Percentiles rank a stretch among this genome's conserved stretches.
phyloP scores from a whole-genome alignment of 2,113 vertebrate species.

The Rana temporaria region DNA sequence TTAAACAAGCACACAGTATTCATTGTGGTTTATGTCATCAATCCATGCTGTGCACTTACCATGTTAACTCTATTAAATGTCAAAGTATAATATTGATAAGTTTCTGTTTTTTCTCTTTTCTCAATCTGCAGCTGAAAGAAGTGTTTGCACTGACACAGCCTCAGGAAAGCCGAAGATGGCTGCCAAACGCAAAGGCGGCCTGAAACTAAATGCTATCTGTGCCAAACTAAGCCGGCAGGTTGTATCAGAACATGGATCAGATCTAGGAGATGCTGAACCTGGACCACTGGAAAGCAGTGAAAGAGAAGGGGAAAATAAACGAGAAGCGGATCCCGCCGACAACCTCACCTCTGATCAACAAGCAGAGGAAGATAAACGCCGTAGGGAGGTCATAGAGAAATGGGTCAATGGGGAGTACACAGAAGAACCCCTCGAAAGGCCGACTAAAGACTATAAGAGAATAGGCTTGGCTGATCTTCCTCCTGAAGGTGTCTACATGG shows the following conservation, averaged over 20 bases:
- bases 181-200: conserved; percentile 99
- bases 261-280: conserved; percentile 81
- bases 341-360: conserved; percentile 76
- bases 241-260: conserved; percentile 86
- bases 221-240: conserved; percentile 99
- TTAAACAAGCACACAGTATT: no score
- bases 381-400: conserved; percentile 96
- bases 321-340: conserved; percentile 75
- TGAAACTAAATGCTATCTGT: conserved; percentile 99
- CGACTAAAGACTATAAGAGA: conserved; percentile 69
- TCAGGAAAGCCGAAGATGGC: conserved; percentile 98
- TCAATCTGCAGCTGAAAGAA: conserved; percentile 88
- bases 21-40: no score
- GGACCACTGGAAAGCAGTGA: conserved; percentile 76
- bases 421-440: conserved; percentile 77
- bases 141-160: conserved; percentile 94
- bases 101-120: conserved; percentile 48
- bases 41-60: no score
- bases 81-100: no score
- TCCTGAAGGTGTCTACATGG: conserved; percentile 96
- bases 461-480: conserved; percentile 78
- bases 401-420: conserved; percentile 98
- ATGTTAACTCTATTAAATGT: no score
- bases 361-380: conserved; percentile 90
- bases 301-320: conserved; percentile 76